Evolutionary conservation across 2,888 invertebrate genomes (phyloP), one percentile per base, ranked within the genome.

Genomic region (Yponomeuta plumbellus): DNA sequence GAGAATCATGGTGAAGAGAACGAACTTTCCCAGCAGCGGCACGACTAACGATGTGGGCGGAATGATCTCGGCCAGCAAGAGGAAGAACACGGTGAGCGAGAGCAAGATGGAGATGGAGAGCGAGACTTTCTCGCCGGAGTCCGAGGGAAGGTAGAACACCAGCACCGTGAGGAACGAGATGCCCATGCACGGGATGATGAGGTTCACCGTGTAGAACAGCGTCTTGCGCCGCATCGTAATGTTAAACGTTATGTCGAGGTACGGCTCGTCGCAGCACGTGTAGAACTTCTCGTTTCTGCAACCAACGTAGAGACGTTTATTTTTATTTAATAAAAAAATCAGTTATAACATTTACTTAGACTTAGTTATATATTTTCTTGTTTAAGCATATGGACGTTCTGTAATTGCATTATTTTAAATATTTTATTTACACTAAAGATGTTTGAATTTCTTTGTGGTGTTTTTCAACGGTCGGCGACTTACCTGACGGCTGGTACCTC

Each of bases 81-180:
- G 93, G 94, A 98, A 98, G 95, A 98, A 98, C 94, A 98, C 97
- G 86, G 97, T 98, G 86, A 98, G 94, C 82, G 97, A 97, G 86
- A 98, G 95, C 83, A 98, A 93, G 90, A 98, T 98, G 81, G 97
- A 97, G 90, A 98, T 97, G 80, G 98, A 98, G 84, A 99, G 94
- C 85, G 98, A 98, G 89, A 99, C 98, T 92, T 93, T 99, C 92
- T 99, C 99, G 78, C 99, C 98, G 86, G 97, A 97, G 93, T 99
- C 98, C 72, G 98, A 98, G 73, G 98, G 99, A 85, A 99, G 92
- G 91, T 98, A 98, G 93, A 98, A 99, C 79, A 98, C 98, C 80
- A 99, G 94, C 78, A 98, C 97, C 75, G 98, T 98, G 81, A 99
- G 95, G 89, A 98, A 98, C 75, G 98, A 98, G 86, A 98, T 98